Conservation (phyloP, 1,140 invertebrate genomes). For the Drosophila ironensis region DNA sequence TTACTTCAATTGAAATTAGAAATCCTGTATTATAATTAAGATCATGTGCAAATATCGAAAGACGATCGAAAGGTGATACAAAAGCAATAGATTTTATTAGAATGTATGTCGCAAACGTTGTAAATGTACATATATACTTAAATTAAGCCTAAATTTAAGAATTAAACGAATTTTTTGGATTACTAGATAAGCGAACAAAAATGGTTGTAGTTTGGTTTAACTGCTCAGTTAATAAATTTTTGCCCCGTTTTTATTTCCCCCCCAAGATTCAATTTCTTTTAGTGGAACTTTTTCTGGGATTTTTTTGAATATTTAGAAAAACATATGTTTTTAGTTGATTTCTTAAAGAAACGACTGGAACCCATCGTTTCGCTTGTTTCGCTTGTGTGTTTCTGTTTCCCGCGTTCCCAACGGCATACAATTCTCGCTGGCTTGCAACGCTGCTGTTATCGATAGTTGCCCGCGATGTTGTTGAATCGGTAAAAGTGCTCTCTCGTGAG, state of each 20-base stretch:
- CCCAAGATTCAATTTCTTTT: not conserved
- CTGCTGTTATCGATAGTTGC: too few species aligned
- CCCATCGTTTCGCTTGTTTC: not conserved
- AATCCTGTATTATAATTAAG: constrained; percentile 41
- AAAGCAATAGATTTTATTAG: constrained; percentile 43
- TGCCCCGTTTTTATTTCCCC: not conserved
- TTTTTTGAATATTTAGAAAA: too few species aligned
- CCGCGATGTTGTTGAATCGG: too few species aligned
- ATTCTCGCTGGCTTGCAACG: not conserved
- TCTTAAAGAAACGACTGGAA: too few species aligned
- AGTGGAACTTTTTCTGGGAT: too few species aligned
- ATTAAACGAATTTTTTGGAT: constrained; percentile 28
- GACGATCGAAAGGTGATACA: constrained; percentile 41
- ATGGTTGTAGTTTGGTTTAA: constrained; percentile 30
- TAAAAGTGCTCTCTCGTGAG: too few species aligned
- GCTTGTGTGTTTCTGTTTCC: too few species aligned
- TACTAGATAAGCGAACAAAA: constrained; percentile 5
- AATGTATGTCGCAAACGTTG: constrained; percentile 37
- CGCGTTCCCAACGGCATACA: too few species aligned
- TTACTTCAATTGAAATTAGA: constrained; percentile 25
- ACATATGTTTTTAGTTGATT: not conserved
- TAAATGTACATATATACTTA: constrained; percentile 29
- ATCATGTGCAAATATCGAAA: constrained; percentile 38
- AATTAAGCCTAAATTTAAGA: constrained; percentile 28
- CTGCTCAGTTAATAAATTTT: constrained; percentile 36